Base-by-base conservation (phyloP, 2,797 vertebrate genomes). In the Leptodactylus fallax region DNA sequence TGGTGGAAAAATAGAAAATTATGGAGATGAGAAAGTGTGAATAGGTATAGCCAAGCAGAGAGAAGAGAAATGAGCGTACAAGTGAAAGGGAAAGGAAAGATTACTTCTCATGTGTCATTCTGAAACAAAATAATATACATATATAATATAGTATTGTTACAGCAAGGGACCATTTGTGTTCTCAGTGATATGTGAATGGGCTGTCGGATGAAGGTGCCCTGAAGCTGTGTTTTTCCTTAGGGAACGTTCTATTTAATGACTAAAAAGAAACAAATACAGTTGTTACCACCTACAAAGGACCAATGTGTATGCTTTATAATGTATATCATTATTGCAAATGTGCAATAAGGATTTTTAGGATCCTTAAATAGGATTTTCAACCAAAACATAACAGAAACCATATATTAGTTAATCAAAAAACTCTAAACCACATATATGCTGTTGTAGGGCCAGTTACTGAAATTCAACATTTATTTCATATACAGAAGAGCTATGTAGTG, bases 11-110 rank as follows among this genome's bases (percentile, higher is more conserved):
- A 87, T 83, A 83, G 80, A 56, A 83, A 87, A 78, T 83, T 83
- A 87, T 83, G 60, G 86, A 83, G 47, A 83, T 87, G 86, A 87
- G 80, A 77, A 77, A 83, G 81, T 21, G 21, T 86, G 27, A 87
- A 87, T 67, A 83, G 71, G 71, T 76, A 85, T 61, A 74, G 56
- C 71, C 23, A 58, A 47, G 55, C 74, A 63, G 71, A 76, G 71
- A 61, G 81, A 36, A 55, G 49, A 84, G 71, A 72, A 56, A 58
- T 72, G 67, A 56, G 81, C 16, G 21, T 45, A 83, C 49, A 72
- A 55, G 47, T 82, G 63, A 69, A 82, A 65, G 81, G 65, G 23
- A 21, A 72, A 27, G 53, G 53, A n/a, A 51, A 74, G 53, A 83
- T 83, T 83, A 83, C 82, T 58, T 45, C 21, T 74, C 36, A 47